These are phyloP conservation scores for Drosophila putrida DNA, from an alignment of 2,888 invertebrate species.

Conservation along the genomic window DNA sequence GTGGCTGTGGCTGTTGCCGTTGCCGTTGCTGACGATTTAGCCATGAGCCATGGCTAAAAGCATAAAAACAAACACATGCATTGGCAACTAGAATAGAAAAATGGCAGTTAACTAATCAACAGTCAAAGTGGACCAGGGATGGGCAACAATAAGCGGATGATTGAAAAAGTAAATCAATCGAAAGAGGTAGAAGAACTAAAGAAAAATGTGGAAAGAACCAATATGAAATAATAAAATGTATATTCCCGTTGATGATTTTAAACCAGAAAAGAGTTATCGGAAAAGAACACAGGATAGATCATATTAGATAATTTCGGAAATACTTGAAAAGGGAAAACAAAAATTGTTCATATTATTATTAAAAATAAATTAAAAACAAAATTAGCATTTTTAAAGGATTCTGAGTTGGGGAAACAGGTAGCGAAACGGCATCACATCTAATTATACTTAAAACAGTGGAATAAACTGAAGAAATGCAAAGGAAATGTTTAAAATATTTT, in stretches of 20 bases:
- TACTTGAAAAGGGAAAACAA: not conserved
- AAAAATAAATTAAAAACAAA: too few relatives aligned
- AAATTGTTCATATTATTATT: not conserved
- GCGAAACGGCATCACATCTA: too few relatives aligned
- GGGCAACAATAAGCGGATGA: constrained; percentile 20
- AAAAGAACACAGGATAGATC: not conserved
- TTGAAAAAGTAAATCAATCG: not conserved
- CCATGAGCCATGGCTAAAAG: constrained; percentile 78
- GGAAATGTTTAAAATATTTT: too few relatives aligned
- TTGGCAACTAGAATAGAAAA: constrained; percentile 65
- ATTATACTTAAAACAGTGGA: too few relatives aligned
- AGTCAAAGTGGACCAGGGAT: constrained; percentile 64
- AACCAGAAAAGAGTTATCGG: not conserved
- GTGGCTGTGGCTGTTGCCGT: constrained; percentile 22
- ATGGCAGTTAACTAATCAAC: constrained; percentile 74
- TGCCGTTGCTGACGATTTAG: constrained; percentile 36
- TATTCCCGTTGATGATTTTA: not conserved
- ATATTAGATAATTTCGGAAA: too few relatives aligned
- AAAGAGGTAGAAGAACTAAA: not conserved
- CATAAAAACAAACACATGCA: constrained; percentile 41
- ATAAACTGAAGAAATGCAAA: too few relatives aligned
- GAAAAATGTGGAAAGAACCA: too few relatives aligned
- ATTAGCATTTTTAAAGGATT: too few relatives aligned
- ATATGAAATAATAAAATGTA: too few relatives aligned
- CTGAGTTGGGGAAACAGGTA: too few relatives aligned